phyloP scores from a whole-genome alignment of 1,140 invertebrate genomes.

The Coptotermes formosanus region DNA sequence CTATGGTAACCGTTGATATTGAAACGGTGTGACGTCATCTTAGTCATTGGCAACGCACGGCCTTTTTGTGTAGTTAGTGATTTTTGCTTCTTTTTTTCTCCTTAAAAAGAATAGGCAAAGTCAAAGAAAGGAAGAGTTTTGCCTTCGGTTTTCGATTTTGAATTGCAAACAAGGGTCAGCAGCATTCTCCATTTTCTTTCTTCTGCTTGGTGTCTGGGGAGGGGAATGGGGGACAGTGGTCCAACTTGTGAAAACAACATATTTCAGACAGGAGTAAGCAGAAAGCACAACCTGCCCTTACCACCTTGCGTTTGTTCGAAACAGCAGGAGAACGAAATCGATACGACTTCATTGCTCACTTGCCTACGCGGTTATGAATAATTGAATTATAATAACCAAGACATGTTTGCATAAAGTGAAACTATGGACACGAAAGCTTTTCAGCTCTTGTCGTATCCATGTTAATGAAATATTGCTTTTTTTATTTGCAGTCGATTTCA shows the following conservation, averaged over 20 bases:
- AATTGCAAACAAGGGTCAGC: conserved; percentile 17
- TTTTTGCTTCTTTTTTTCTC: neutral
- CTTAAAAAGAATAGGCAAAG: neutral
- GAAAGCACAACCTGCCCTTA: neutral
- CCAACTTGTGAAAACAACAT: neutral
- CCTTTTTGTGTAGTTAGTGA: conserved; percentile 12
- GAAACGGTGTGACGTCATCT: conserved; percentile 17
- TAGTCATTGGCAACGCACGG: conserved; percentile 17
- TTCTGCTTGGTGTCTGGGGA: neutral
- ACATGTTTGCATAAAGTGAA: no score
- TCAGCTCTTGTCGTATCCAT: no score
- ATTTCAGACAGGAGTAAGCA: neutral
- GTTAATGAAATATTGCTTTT: no score
- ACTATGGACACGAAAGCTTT: no score
- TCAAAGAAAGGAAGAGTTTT: conserved; percentile 2
- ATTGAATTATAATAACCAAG: no score
- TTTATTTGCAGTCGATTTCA: no score
- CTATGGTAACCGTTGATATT: conserved; percentile 18
- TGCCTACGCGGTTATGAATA: no score
- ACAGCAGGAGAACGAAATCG: neutral
- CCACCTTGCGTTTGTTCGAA: neutral
- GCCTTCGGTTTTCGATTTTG: neutral
- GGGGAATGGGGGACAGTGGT: neutral
- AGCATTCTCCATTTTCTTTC: neutral
- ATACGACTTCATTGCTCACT: neutral